These are phyloP conservation scores for Microcebus lehilahytsara DNA, from an alignment of 2,113 vertebrate genomes.

Conservation along the genomic window DNA sequence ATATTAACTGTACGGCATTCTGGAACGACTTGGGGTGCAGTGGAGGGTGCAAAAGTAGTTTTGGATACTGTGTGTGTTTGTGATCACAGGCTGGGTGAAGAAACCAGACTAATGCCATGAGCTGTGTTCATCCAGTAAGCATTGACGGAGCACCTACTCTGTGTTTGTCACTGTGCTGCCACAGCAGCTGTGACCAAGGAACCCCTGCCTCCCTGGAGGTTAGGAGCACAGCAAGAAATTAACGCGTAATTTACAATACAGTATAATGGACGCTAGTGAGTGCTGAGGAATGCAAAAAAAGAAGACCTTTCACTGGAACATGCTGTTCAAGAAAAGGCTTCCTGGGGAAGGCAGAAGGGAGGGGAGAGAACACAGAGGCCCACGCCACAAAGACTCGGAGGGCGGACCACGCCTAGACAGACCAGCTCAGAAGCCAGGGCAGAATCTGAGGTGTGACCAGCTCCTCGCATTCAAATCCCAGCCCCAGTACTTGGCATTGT, in stretches of 20 bases:
- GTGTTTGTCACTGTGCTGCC: neutral
- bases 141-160: neutral
- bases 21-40: neutral
- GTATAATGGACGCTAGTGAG: neutral
- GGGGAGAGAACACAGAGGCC: neutral
- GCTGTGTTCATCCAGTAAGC: neutral
- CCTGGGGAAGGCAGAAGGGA: neutral
- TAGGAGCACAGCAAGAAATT: neutral
- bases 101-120: neutral
- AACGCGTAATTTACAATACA: neutral
- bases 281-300: neutral
- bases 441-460: neutral
- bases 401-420: neutral
- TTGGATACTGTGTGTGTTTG: neutral
- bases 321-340: neutral
- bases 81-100: neutral
- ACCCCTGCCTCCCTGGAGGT: accelerated
- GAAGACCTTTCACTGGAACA: neutral
- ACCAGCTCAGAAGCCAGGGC: neutral
- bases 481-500: neutral
- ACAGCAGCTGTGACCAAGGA: neutral
- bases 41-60: neutral
- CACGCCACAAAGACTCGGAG: neutral
- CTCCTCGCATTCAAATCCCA: neutral
- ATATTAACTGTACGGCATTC: neutral